Percentiles rank a stretch among this genome's conserved stretches.
These are phyloP conservation scores for Nymphalis io DNA, from an alignment of 1,140 invertebrate species.

Conservation along the genomic window DNA sequence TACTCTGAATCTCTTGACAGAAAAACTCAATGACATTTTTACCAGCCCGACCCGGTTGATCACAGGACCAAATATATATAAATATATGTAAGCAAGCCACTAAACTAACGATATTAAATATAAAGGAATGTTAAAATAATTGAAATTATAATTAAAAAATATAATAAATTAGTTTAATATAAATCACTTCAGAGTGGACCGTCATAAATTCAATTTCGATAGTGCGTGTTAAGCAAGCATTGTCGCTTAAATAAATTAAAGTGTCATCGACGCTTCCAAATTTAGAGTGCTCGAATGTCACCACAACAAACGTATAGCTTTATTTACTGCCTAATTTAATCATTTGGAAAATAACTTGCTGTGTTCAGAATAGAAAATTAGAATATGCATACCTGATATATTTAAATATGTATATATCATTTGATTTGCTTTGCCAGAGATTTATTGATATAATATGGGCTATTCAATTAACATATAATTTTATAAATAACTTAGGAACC, in stretches of 20 bases:
- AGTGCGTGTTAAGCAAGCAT: slow-evolving; percentile 41
- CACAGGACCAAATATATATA: too few relatives aligned
- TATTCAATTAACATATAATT: too few relatives aligned
- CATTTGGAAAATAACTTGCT: slow-evolving; percentile 45
- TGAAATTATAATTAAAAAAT: not conserved
- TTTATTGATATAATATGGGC: too few relatives aligned
- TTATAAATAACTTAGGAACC: too few relatives aligned
- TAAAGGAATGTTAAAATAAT: not conserved
- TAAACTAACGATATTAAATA: too few relatives aligned
- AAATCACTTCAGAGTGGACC: slow-evolving; percentile 13
- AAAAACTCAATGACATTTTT: too few relatives aligned
- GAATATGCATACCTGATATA: not conserved
- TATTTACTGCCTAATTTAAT: slow-evolving; percentile 48
- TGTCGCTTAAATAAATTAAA: slow-evolving; percentile 45
- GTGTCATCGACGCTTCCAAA: slow-evolving; percentile 42
- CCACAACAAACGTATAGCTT: slow-evolving; percentile 42
- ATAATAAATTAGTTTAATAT: slow-evolving; percentile 7
- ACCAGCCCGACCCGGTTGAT: too few relatives aligned
- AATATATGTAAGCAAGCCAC: too few relatives aligned
- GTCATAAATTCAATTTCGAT: slow-evolving; percentile 26
- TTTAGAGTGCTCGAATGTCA: slow-evolving; percentile 45
- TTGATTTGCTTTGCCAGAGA: not conserved
- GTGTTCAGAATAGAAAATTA: slow-evolving; percentile 15
- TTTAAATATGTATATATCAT: not conserved
- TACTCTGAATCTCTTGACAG: too few relatives aligned